Evolutionary conservation across 2,797 vertebrate species (phyloP), one percentile per base, ranked within the genome.

Genomic region (Eidolon dupreanum): DNA sequence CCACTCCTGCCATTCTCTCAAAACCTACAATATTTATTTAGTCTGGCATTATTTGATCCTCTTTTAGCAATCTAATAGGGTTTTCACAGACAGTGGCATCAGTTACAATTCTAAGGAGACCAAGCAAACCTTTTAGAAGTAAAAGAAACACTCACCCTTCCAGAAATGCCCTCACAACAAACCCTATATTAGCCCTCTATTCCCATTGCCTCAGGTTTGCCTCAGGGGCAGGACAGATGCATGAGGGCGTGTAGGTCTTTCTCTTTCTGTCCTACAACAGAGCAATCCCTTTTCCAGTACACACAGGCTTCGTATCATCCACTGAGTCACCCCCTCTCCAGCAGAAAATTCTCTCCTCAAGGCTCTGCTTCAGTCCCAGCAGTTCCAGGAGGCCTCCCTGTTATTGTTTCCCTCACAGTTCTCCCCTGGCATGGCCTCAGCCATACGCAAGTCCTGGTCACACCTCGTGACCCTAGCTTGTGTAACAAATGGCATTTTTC

Each of bases 351-450:
- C 9, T 79, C 24, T 81, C 22, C 63, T 66, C 63, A 87, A 78
- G 33, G 33, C 41, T 70, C 8, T 0, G 0, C 75, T 59, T 68
- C 38, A 88, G 33, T 51, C 61, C 59, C 66, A 68, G 12, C 51
- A 41, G 26, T 73, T 94, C n/a, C 79, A 95, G 75, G 55, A 88
- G 75, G 31, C n/a, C 70, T 53, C 70, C 55, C 33, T 90, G 55
- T 82, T 55, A 59, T 5, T 8, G 5, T 13, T 57, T 81, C 66
- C 49, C 28, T 81, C n/a, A 41, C 20, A 53, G 7, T 38, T 43
- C 16, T 31, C 6, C 78, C 28, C 51, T 46, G 10, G 75, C 51
- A 79, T 19, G 31, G 33, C 65, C 24, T 93, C 65, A 33, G 51
- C 28, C 16, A 63, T n/a, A 65, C 16, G 17, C 2, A 12, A 26